Conservation (phyloP, 1,140 invertebrate species). For the Luehdorfia chinensis region DNA sequence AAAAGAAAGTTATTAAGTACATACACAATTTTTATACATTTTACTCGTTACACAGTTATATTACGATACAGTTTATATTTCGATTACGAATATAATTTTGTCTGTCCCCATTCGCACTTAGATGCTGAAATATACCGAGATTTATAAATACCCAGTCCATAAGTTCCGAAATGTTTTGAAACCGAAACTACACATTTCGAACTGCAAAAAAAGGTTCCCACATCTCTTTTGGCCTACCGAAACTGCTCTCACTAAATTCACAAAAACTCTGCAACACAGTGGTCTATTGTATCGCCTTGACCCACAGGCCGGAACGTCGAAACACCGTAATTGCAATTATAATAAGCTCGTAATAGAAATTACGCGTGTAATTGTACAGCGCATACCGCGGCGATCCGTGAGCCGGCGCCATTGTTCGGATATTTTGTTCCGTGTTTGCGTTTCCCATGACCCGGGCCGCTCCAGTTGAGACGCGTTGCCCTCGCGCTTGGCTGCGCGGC, state of each 20-base stretch:
- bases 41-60: too few species aligned
- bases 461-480: slow-evolving; percentile 29
- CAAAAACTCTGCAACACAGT: neutral
- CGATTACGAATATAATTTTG: too few species aligned
- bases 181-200: too few species aligned
- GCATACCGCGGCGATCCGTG: slow-evolving; percentile 18
- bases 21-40: too few species aligned
- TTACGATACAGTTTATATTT: too few species aligned
- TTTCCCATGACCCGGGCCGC: slow-evolving; percentile 35
- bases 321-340: slow-evolving; percentile 18
- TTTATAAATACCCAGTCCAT: too few species aligned
- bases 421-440: slow-evolving; percentile 25
- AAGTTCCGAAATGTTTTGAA: too few species aligned
- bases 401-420: slow-evolving; percentile 21
- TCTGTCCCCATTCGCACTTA: too few species aligned
- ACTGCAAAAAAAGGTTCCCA: neutral
- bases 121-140: too few species aligned
- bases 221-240: neutral
- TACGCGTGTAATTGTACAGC: slow-evolving; percentile 23
- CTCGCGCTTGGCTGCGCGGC: slow-evolving; percentile 16
- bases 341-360: slow-evolving; percentile 25
- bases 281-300: slow-evolving; percentile 6
- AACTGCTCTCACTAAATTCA: neutral
- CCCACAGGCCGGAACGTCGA: neutral
- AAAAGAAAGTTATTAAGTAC: too few species aligned